These are phyloP conservation scores for Caenorhabditis remanei DNA, from an alignment of 1,140 invertebrate genomes.

Conservation along the genomic window DNA sequence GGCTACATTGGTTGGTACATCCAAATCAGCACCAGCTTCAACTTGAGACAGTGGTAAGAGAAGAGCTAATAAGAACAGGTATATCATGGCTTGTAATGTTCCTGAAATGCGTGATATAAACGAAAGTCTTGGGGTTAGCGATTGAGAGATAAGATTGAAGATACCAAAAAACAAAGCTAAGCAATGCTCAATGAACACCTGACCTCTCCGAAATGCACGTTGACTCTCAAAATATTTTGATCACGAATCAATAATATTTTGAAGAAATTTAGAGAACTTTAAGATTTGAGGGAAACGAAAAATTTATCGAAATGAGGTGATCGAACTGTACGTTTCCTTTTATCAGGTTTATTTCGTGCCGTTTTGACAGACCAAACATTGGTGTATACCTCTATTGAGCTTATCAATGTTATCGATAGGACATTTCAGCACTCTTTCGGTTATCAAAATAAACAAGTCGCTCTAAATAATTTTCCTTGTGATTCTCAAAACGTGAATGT, in stretches of 20 bases:
- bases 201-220: slow-evolving; percentile 23
- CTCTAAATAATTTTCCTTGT: background rate
- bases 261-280: background rate
- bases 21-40: slow-evolving; percentile 8
- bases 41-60: background rate
- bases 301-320: background rate
- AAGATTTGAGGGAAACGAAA: background rate
- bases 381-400: background rate
- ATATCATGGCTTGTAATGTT: background rate
- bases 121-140: background rate
- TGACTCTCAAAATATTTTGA: background rate
- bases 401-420: slow-evolving; percentile 31
- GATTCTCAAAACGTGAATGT: slow-evolving; percentile 4
- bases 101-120: background rate
- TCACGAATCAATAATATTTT: slow-evolving; percentile 27
- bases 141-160: background rate
- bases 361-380: slow-evolving; percentile 51
- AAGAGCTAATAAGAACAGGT: slow-evolving; percentile 1
- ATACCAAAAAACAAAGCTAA: slow-evolving; percentile 6
- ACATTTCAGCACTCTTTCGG: background rate
- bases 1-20: slow-evolving; percentile 48
- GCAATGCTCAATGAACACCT: slow-evolving; percentile 32
- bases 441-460: slow-evolving; percentile 36
- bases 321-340: slow-evolving; percentile 25
- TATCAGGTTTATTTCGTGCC: slow-evolving; percentile 20